Evolutionary conservation across 2,797 vertebrate genomes (phyloP), one percentile per base, ranked within the genome.

Genomic region (Girardinus metallicus): DNA sequence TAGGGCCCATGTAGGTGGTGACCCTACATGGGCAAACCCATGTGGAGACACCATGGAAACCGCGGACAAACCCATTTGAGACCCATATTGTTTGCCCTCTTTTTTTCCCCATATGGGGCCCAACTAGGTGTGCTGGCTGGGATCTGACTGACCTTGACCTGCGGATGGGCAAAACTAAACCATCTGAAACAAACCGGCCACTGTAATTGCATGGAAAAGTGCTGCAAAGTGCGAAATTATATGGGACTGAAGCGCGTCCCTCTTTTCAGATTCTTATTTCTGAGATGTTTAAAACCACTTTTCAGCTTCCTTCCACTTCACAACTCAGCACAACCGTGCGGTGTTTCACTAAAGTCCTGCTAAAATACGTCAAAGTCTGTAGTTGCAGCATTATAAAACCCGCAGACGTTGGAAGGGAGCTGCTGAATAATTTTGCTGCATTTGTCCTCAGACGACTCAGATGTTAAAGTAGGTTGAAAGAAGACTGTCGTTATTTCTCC

Each of bases 371-470:
- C 26, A 1, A 39, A 23, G 36, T 23, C 9, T 41, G 8, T 11
- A 10, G 8, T 9, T 36, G 15, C 34, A 36, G 34, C 31, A 36
- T 62, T 6, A 9, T 36, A 0, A 34, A 34, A 39, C 5, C 0
- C 5, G 2, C 23, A 26, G 36, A 13, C 26, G 64, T 13, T 44
- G 23, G 23, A 44, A 15, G 5, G 26, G 29, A 44, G 41, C 26
- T 6, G 26, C 26, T 26, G 23, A 70, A 43, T 41, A 2, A 43
- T 39, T 39, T 66, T 39, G 18, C 43, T 21, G 44, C 4, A 21
- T 79, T 78, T 77, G 57, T 80, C 62, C 36, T 10, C 34, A 75
- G 72, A 60, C 34, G 70, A 26, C 36, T 73, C 57, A 77, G 46
- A 73, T 57, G 29, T 26, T 36, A 60, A 23, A 26, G 15, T 2